These are phyloP conservation scores for Apotomis betuletana DNA, from an alignment of 2,888 invertebrate species.

Conservation along the genomic window DNA sequence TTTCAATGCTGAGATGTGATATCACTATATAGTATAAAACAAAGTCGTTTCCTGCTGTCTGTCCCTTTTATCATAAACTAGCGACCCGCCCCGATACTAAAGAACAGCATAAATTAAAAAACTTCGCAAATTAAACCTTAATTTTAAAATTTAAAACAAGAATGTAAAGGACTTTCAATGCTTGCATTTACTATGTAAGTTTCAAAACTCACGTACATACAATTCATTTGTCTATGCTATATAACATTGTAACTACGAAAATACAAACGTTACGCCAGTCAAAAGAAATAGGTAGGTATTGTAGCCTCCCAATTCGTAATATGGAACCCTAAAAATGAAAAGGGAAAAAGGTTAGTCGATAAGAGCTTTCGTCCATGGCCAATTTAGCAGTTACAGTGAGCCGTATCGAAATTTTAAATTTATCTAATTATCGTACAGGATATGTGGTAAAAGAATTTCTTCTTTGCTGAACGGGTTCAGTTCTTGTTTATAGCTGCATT, in stretches of 20 bases:
- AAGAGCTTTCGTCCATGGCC: slow-evolving; percentile 60
- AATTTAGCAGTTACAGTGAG: slow-evolving; percentile 56
- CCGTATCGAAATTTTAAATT: slow-evolving; percentile 56
- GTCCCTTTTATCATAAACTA: too few species aligned
- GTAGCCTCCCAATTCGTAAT: slow-evolving; percentile 46
- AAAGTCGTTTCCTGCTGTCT: too few species aligned
- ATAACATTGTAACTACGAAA: slow-evolving; percentile 45
- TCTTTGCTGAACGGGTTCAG: neutral
- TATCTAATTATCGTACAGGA: slow-evolving; percentile 37
- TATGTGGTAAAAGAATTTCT: neutral
- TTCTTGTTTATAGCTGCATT: neutral
- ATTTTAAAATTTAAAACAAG: too few species aligned
- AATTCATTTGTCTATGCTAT: slow-evolving; percentile 6
- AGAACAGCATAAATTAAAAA: too few species aligned
- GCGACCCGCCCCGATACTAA: too few species aligned
- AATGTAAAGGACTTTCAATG: too few species aligned
- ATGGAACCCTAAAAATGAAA: slow-evolving; percentile 43
- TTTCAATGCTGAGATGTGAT: too few species aligned
- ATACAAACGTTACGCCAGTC: slow-evolving; percentile 52
- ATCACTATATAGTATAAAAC: too few species aligned
- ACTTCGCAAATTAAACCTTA: too few species aligned
- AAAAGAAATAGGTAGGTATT: slow-evolving; percentile 42
- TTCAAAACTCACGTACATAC: neutral
- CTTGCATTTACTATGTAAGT: too few species aligned
- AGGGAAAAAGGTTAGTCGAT: slow-evolving; percentile 63